Conservation (phyloP, 2,113 vertebrate species). For the Aleadryas rufinucha region DNA sequence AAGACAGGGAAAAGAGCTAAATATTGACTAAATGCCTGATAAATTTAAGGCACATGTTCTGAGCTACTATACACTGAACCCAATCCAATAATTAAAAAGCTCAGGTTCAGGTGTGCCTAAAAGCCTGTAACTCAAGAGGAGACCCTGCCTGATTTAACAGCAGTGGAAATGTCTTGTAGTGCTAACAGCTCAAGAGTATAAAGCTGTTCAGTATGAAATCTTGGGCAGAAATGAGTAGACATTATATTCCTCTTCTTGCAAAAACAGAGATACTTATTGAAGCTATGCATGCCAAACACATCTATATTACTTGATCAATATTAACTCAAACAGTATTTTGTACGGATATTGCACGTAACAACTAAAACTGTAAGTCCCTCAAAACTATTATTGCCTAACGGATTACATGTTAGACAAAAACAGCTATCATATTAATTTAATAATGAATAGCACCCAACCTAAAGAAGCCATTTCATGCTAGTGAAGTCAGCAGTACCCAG, state of each 20-base stretch:
- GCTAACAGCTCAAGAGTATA: neutral
- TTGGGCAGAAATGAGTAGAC: neutral
- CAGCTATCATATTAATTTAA: neutral
- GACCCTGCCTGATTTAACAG: neutral
- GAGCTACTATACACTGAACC: neutral
- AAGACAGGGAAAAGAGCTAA: neutral
- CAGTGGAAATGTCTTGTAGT: neutral
- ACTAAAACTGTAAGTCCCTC: neutral
- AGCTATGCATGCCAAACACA: rapidly evolving
- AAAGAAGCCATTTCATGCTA: neutral
- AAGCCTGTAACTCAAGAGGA: neutral
- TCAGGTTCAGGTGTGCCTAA: neutral
- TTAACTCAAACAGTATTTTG: neutral
- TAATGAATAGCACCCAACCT: neutral
- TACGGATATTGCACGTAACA: neutral
- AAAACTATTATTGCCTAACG: neutral
- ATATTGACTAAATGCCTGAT: neutral
- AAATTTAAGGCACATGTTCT: neutral
- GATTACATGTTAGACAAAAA: neutral
- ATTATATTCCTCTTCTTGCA: neutral
- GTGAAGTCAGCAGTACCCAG: neutral
- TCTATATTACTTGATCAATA: neutral
- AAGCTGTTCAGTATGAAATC: neutral
- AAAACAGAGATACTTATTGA: neutral
- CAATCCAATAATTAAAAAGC: neutral